Evolutionary conservation across 2,797 vertebrate genomes (phyloP), one percentile per base, ranked within the genome.

Genomic region (Eupleurogrammus muticus): DNA sequence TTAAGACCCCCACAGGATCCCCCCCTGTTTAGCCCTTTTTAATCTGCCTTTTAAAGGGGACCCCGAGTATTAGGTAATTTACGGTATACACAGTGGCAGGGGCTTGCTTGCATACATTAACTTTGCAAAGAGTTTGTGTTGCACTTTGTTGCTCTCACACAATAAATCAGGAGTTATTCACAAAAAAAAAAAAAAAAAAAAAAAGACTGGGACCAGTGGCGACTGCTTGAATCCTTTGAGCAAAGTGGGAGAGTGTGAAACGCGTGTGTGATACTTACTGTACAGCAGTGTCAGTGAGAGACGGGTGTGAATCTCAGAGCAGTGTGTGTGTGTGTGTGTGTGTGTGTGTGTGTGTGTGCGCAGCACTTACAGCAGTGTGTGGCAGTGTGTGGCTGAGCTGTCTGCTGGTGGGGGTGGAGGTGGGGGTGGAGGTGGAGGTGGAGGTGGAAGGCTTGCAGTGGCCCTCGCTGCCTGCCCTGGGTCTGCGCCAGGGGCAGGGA

Each of bases 301-400:
- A 7, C 13, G 8, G 5, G 40, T 81, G 52, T 66, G 47, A 64
- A 36, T 55, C 52, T 59, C 38, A 50, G 23, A 70, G 70, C 51
- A 2, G 93, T 56, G 66, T 60, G 62, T 63, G 61, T 60, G n/a
- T 23, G 51, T 64, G 70, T 70, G 65, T 83, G n/a, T n/a, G n/a
- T n/a, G 93, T 56, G 66, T 60, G 62, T 63, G 93, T 56, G 66
- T 60, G 62, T 63, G n/a, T n/a, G n/a, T n/a, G n/a, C n/a, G 66
- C 77, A 79, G 86, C 88, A 98, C 97, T 98, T 97, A 98, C 97
- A 96, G 95, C 93, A 83, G 92, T 91, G 85, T 94, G 93, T 91
- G 95, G 92, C 85, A 81, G 92, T 91, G 93, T 89, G 92, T 92
- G 95, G 95, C 77, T 92, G 94, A 92, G 94, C 87, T 94, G 93